Evolutionary conservation across 1,140 invertebrate species (phyloP), one percentile per base, ranked within the genome.

Genomic region (Drosophila repletoides): DNA sequence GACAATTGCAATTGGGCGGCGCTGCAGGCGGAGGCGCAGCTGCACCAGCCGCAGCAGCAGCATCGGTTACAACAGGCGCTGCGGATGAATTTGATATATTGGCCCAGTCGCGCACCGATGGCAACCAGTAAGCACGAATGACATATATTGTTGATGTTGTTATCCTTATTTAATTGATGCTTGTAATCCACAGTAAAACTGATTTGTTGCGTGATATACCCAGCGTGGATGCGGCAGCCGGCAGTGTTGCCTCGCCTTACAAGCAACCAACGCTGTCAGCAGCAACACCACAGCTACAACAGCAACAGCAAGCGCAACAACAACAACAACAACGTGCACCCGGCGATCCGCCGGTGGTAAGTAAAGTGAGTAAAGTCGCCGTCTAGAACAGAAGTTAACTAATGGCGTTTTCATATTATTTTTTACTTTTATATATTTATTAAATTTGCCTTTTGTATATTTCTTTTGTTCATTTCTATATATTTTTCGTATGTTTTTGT

Each of bases 71-170:
- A 4, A 88, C 89, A 38, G 92, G 92, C 7, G 92, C 92, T 28
- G 92, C 92, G 22, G 94, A 94, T 76, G 96, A 97, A 76, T 98
- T 98, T 91, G 96, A 97, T 90, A 96, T 96, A 94, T 96, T 98
- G 92, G 97, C 96, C 36, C 96, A 97, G 87, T 97, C 96, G 2
- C 92, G 97, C 76, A 96, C 87, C 15, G 88, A 90, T 72, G 73
- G 80, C 34, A 89, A 88, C 52, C 80, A 88, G 88, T 89, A 48
- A 76, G 72, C 7, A 0, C 1, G 2, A 15, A 9, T 17, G 3
- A 17, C n/a, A n/a, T n/a, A n/a, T 4, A 2, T 6, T 1, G 12
- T 14, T 6, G 10, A 21, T 38, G 1, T 17, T 14, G 2, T 49
- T 10, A 15, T 14, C 6, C 4, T 5, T 29, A 2, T 12, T 17